Evolutionary conservation across 1,140 invertebrate genomes (phyloP), one percentile per base, ranked within the genome.

Genomic region (Camponotus floridanus): DNA sequence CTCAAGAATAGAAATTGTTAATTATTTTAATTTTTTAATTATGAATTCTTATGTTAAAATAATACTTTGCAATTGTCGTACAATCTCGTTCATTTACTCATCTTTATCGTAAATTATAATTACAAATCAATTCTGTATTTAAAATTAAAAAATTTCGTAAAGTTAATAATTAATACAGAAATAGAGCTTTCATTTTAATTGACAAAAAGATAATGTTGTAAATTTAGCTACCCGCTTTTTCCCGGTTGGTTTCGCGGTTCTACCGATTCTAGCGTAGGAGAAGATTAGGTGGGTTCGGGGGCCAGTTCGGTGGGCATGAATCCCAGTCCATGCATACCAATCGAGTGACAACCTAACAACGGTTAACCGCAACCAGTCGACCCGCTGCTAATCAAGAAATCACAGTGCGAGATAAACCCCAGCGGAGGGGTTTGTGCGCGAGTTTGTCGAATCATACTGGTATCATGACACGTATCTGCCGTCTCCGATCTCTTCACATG

Each of bases 291-390:
- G 73, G 86, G 85, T 59, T 73, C 71, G 74, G 68, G 87, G 67
- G 86, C 87, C 80, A 85, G 86, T 76, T 87, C 86, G 68, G 79
- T 83, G 78, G 85, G 90, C 92, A 92, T 91, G 93, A 93, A 91
- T 94, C 94, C 94, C 94, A 95, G 92, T 93, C 94, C 94, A 95
- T 95, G 94, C 94, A 95, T 95, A 94, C 92, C 94, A 95, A 95
- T 94, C 88, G 94, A 87, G 92, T 91, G 91, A 86, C 92, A 92
- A 93, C 93, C 92, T 95, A 94, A 94, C 94, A 94, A 94, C 94
- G 94, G 93, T 94, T 95, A 95, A 95, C 93, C 92, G 94, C 93
- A 94, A 88, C 92, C 94, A 94, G 92, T 95, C 94, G 93, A 94
- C 92, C 93, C 92, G 88, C 91, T 91, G 92, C 93, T 95, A 95